A percentile compares a stretch with the other conserved stretches of the same genome.
Conservation (phyloP, 2,797 vertebrate species). For the Rachycentron canadum region DNA sequence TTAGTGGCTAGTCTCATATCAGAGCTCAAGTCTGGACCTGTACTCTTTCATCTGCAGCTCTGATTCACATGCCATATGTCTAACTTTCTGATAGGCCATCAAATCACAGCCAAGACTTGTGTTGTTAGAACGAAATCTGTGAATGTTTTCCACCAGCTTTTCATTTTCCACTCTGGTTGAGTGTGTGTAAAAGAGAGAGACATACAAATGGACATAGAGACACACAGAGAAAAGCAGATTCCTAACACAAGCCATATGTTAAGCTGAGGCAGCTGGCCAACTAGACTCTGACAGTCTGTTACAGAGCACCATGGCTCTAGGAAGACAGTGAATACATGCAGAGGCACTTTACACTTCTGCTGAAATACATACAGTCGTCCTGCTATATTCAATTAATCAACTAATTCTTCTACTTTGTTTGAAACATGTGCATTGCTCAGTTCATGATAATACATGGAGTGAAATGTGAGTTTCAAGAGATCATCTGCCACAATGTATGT, state of each 20-base stretch:
- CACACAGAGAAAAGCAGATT: slow-evolving; percentile 51
- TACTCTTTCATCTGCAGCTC: slow-evolving; percentile 49
- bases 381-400: slow-evolving; percentile 38
- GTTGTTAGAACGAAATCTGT: slow-evolving; percentile 66
- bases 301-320: slow-evolving; percentile 26
- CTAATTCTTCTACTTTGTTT: slow-evolving; percentile 28
- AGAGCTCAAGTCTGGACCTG: slow-evolving; percentile 10
- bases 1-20: slow-evolving; percentile 4
- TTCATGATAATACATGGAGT: background rate
- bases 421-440: slow-evolving; percentile 24
- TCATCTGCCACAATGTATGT: slow-evolving; percentile 17
- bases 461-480: slow-evolving; percentile 1
- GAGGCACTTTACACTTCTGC: slow-evolving; percentile 55
- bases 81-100: slow-evolving; percentile 39
- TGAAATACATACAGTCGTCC: slow-evolving; percentile 40
- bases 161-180: slow-evolving; percentile 71
- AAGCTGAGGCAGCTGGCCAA: slow-evolving; percentile 69
- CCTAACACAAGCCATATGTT: slow-evolving; percentile 87
- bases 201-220: slow-evolving; percentile 62
- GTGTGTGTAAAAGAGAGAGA: slow-evolving; percentile 59
- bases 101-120: slow-evolving; percentile 68
- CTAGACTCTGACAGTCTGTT: slow-evolving; percentile 50
- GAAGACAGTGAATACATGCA: slow-evolving; percentile 45
- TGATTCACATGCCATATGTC: slow-evolving; percentile 38
- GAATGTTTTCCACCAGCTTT: slow-evolving; percentile 78